phyloP scores from a whole-genome alignment of 2,888 invertebrate genomes.

The Ornithoptera alexandrae region DNA sequence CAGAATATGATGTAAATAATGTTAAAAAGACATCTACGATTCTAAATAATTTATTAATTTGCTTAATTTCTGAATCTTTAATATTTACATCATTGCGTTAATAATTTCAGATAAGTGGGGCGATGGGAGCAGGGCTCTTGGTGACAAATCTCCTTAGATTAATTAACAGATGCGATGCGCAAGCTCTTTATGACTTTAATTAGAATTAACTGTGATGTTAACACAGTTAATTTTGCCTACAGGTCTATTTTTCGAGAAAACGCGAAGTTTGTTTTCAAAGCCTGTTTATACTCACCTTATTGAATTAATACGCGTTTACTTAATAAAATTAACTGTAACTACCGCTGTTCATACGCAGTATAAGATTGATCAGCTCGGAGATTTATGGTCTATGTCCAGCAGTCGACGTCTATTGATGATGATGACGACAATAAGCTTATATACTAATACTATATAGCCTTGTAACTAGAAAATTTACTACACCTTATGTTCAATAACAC shows the following conservation, averaged over 20 bases:
- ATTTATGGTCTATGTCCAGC: too few species aligned
- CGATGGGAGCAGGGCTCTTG: constrained; percentile 6
- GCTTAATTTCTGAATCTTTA: neutral
- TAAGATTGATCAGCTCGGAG: too few species aligned
- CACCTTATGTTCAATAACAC: too few species aligned
- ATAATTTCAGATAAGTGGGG: constrained; percentile 16
- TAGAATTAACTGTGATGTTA: constrained; percentile 24
- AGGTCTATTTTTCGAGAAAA: neutral
- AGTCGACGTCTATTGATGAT: too few species aligned
- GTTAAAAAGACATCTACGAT: too few species aligned
- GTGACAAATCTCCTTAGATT: constrained; percentile 30
- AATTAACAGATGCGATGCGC: constrained; percentile 28
- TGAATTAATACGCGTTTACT: neutral
- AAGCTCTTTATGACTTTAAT: constrained; percentile 25
- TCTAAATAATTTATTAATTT: too few species aligned
- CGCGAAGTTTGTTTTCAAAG: constrained; percentile 7
- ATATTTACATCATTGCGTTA: constrained; percentile 4
- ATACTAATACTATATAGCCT: too few species aligned
- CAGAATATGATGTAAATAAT: too few species aligned
- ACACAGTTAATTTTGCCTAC: constrained; percentile 5
- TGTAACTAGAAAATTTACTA: too few species aligned
- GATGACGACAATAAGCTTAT: too few species aligned
- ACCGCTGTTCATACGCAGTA: too few species aligned
- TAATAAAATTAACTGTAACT: too few species aligned
- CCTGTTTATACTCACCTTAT: neutral